These are phyloP conservation scores for Drosophila orena DNA, from an alignment of 1,140 invertebrate genomes.

Conservation along the genomic window DNA sequence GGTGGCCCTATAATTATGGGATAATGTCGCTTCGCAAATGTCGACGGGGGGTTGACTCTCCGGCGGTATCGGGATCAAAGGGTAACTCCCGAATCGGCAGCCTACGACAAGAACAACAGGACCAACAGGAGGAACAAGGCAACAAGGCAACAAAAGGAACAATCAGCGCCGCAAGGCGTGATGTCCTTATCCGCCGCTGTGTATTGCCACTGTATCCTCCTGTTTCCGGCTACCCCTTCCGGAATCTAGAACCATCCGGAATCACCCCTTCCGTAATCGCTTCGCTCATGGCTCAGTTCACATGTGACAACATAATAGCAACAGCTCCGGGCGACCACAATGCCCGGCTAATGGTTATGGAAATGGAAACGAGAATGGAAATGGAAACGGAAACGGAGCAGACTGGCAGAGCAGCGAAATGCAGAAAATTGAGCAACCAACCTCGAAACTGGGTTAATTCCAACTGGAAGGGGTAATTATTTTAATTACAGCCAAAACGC, in stretches of 20 bases:
- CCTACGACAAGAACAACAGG: slow-evolving; percentile 11
- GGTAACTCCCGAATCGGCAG: slow-evolving; percentile 62
- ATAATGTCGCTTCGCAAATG: slow-evolving; percentile 75
- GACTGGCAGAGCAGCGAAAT: slow-evolving; percentile 39
- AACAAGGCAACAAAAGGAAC: slow-evolving; percentile 74
- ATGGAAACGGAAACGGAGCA: slow-evolving; percentile 54
- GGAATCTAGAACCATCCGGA: not conserved
- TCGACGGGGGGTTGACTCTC: slow-evolving; percentile 17
- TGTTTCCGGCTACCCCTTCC: not conserved
- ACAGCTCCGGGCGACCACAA: slow-evolving; percentile 37
- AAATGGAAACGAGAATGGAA: not conserved
- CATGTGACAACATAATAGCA: slow-evolving; percentile 84
- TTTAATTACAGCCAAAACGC: slow-evolving; percentile 78
- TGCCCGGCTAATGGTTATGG: slow-evolving; percentile 65
- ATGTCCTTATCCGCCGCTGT: slow-evolving; percentile 28
- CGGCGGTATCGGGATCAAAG: slow-evolving; percentile 62
- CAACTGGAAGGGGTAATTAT: slow-evolving; percentile 81
- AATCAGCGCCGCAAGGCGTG: slow-evolving; percentile 77
- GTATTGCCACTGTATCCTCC: slow-evolving; percentile 23
- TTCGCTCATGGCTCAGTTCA: slow-evolving; percentile 78
- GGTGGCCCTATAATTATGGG: slow-evolving; percentile 83
- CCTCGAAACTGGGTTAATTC: slow-evolving; percentile 75
- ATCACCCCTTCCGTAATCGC: slow-evolving; percentile 67
- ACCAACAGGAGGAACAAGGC: not conserved
- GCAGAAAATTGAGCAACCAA: slow-evolving; percentile 75